phyloP scores from a whole-genome alignment of 53 echinoderm and acorn worm genomes.

The Patiria pectinifera region DNA sequence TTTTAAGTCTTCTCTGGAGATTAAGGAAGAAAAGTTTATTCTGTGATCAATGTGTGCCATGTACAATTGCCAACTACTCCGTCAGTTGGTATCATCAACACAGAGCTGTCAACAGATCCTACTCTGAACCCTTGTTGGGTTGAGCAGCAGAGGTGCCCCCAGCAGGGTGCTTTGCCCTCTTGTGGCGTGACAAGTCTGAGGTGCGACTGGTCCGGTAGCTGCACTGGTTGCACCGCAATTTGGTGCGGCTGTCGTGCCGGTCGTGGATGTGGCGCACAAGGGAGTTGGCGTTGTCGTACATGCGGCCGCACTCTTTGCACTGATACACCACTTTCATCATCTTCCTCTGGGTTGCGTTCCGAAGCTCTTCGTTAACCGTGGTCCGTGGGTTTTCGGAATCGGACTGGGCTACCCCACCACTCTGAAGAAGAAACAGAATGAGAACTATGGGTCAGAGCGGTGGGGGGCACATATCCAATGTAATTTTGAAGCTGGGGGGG shows the following conservation, averaged over 20 bases:
- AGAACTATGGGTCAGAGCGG: background rate
- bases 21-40: background rate
- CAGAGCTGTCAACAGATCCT: background rate
- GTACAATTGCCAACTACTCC: background rate
- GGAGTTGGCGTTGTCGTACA: constrained; percentile 54
- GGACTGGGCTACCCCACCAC: constrained; percentile 1
- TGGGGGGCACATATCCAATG: background rate
- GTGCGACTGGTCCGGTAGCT: constrained; percentile 58
- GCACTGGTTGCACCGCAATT: constrained; percentile 44
- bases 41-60: background rate
- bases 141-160: background rate
- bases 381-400: background rate
- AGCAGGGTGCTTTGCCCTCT: constrained; percentile 43
- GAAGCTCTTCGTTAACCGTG: constrained; percentile 26
- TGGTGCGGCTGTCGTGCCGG: constrained; percentile 42
- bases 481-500: background rate
- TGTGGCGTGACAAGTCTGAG: constrained; percentile 55
- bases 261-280: constrained; percentile 59
- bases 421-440: constrained; percentile 26
- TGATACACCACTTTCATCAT: constrained; percentile 56
- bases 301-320: constrained; percentile 54
- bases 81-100: background rate
- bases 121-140: background rate
- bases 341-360: constrained; percentile 36
- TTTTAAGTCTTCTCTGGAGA: background rate